Evolutionary conservation across 2,113 vertebrate species (phyloP), one percentile per base, ranked within the genome.

Genomic region (Chloropsis hardwickii): DNA sequence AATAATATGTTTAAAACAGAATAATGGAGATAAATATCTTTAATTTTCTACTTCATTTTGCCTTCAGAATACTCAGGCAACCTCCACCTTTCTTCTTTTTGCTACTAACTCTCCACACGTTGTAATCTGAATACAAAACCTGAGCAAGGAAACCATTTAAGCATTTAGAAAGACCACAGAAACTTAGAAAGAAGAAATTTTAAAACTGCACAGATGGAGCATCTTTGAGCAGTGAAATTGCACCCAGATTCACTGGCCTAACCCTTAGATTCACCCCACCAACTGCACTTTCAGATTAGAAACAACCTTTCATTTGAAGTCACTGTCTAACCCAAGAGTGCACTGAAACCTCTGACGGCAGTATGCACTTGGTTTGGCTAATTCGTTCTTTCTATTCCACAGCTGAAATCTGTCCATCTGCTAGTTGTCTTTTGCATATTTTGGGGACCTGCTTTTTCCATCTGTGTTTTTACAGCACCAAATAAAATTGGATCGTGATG

Each of bases 1-100:
- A 97, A 96, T 90, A 97, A 94, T 60, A 95, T 77, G 60, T 87
- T 95, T 94, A 86, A 94, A 93, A 95, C 54, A 71, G 48, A 97
- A 95, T 76, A 97, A 97, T 83, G 44, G 79, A 97, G 97, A 98
- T 96, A 97, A 97, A 94, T 96, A 97, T 96, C 89, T 97, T 97
- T 97, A 95, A 97, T 98, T 98, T 97, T 97, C 94, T 89, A 90
- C 76, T 84, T 97, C 66, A 89, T 97, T 97, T 96, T 97, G 73
- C 71, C 78, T 94, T 95, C 77, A 88, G 50, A 96, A 90, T 95
- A 96, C 54, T 79, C 33, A 73, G 50, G 64, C 45, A 86, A 93
- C 48, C 39, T 82, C 27, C 6, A 79, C 44, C 67, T 91, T 94
- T 89, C 78, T 96, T 96, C 73, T 91, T 79, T 83, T 96, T 95